Percentiles rank a stretch among this genome's conserved stretches.
These are phyloP conservation scores for Triplophysa yarkandensis DNA, from an alignment of 2,797 vertebrate species.

Conservation along the genomic window DNA sequence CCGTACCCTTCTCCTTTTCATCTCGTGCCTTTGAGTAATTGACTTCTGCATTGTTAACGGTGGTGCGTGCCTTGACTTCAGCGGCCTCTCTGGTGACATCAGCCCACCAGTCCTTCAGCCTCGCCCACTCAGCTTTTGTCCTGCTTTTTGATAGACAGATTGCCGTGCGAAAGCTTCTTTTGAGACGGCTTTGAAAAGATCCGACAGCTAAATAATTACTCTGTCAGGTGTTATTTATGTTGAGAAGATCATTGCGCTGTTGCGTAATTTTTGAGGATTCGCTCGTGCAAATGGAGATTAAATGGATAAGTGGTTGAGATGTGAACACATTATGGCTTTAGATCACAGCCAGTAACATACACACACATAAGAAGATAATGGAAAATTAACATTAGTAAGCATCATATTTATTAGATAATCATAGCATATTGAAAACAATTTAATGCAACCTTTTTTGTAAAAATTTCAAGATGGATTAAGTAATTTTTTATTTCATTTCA, in stretches of 20 bases:
- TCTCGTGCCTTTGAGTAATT: constrained; percentile 40
- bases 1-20: constrained; percentile 28
- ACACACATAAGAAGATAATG: no score
- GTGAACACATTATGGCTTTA: not conserved
- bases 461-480: no score
- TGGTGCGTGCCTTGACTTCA: not conserved
- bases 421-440: no score
- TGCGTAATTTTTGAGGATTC: not conserved
- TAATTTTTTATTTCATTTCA: constrained; percentile 26
- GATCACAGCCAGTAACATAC: not conserved
- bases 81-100: not conserved
- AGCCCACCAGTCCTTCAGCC: not conserved
- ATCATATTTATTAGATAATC: no score
- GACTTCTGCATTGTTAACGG: constrained; percentile 21
- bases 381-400: no score
- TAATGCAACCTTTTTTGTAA: no score
- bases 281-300: constrained; percentile 1
- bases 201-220: constrained; percentile 24
- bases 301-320: constrained; percentile 6
- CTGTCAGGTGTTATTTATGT: constrained; percentile 33
- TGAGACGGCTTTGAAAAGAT: not conserved
- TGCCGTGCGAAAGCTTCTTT: constrained; percentile 17
- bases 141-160: not conserved
- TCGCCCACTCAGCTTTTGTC: not conserved
- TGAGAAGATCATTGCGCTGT: constrained; percentile 5